phyloP scores from a whole-genome alignment of 2,113 vertebrate species.

The Erythrocercus mccallii region DNA sequence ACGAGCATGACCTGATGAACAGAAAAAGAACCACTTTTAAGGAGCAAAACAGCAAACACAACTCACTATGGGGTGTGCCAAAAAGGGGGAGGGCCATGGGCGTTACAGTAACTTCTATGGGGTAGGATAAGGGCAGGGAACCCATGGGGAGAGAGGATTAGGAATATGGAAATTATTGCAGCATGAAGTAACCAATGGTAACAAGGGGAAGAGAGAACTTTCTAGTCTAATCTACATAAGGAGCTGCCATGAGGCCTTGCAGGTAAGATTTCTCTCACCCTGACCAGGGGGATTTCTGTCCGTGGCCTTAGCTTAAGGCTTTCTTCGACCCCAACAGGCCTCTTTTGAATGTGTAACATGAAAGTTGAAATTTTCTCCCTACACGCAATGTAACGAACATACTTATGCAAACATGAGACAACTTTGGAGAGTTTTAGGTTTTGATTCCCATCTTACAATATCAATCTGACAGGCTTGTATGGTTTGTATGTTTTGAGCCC shows the following conservation, averaged over 20 bases:
- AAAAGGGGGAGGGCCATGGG: too few species aligned
- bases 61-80: background rate
- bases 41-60: background rate
- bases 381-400: background rate
- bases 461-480: background rate
- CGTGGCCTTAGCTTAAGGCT: background rate
- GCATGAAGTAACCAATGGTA: background rate
- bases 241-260: background rate
- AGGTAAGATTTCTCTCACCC: background rate
- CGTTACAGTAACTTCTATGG: background rate
- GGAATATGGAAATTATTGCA: background rate
- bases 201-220: background rate
- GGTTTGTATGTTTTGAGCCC: background rate
- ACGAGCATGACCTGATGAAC: background rate
- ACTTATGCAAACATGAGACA: background rate
- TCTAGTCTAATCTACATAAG: background rate
- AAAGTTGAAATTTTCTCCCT: background rate
- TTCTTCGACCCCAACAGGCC: background rate
- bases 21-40: background rate
- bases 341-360: background rate
- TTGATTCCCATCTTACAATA: background rate
- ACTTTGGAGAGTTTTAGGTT: background rate
- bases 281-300: background rate
- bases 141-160: background rate
- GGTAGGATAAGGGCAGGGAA: background rate